Conservation (phyloP, 2,113 vertebrate genomes). For the Zosterops borbonicus region DNA sequence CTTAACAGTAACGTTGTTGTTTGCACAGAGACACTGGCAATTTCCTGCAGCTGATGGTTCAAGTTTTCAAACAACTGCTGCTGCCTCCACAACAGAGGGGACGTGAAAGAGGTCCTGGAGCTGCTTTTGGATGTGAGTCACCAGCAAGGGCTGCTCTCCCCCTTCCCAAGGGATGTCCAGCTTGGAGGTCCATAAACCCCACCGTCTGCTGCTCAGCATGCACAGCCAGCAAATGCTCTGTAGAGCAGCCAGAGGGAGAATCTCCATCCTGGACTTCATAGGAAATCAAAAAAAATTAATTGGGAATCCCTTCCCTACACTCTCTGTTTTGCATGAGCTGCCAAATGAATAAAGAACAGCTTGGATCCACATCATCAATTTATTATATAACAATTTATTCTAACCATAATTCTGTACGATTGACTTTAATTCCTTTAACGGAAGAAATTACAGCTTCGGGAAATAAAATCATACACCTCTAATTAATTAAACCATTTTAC, state of each 20-base stretch:
- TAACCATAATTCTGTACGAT: not conserved
- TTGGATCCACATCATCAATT: conserved; percentile 25
- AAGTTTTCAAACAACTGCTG: not conserved
- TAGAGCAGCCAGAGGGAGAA: not conserved
- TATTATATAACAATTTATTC: conserved; percentile 14
- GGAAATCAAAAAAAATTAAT: not conserved
- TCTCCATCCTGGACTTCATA: not conserved
- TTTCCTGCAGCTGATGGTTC: not conserved
- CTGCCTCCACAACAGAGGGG: not conserved
- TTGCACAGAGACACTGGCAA: not conserved
- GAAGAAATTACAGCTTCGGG: conserved; percentile 29
- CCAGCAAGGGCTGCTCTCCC: not conserved
- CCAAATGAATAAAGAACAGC: conserved; percentile 24
- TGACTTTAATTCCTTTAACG: conserved; percentile 24
- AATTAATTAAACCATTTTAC: conserved; percentile 50
- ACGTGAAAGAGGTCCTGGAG: not conserved
- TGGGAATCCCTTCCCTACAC: not conserved
- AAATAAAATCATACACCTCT: conserved; percentile 36
- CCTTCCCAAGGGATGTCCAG: not conserved
- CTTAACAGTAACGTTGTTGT: not conserved
- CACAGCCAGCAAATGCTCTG: not conserved
- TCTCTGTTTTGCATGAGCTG: not conserved
- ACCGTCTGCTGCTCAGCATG: not conserved
- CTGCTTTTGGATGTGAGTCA: not conserved
- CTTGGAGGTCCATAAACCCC: not conserved